Base-by-base conservation (phyloP, 2,888 invertebrate genomes). In the Lamellibrachia satsuma region DNA sequence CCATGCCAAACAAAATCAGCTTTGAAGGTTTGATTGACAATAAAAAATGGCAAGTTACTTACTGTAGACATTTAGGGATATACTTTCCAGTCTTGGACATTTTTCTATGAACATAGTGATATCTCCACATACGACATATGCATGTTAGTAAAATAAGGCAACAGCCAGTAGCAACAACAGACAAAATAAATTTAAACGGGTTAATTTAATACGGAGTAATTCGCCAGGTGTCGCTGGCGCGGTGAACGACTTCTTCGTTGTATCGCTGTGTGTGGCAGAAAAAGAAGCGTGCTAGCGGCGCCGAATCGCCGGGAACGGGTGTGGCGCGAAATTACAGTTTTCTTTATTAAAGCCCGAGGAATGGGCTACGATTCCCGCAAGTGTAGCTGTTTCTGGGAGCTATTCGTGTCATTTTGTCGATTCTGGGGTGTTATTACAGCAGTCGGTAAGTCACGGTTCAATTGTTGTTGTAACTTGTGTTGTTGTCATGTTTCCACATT, bases 351-450 rank as follows among this genome's bases (percentile, higher is more conserved):
- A 75, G 75, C 75, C 75, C 75, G 75, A 75, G 75, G 75, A 75
- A 75, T 75, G 75, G 75, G 75, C 75, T 75, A 22, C 75, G 75
- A 75, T 75, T 75, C 75, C n/a, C 75, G 75, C 75, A 75, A 22
- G 75, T n/a, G 75, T 11, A 75, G 75, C 75, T 75, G 75, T 75
- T 75, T 75, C 15, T 75, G 75, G 75, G 75, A 75, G 22, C 75
- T 75, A n/a, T 75, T 75, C n/a, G 75, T 75, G 75, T 75, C 75
- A 75, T 75, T 75, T n/a, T 75, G 75, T 75, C 75, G 75, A 75
- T 75, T 75, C 75, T 75, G 75, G 75, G 75, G 75, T 75, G 75
- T 75, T 15, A n/a, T 75, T 75, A 75, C 75, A 22, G 75, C 75
- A 75, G 22, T 75, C n/a, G 75, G 75, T 75, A 75, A 75, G 75